Evolutionary conservation across 2,113 vertebrate genomes (phyloP), one percentile per base, ranked within the genome.

Genomic region (Austrofundulus limnaeus): DNA sequence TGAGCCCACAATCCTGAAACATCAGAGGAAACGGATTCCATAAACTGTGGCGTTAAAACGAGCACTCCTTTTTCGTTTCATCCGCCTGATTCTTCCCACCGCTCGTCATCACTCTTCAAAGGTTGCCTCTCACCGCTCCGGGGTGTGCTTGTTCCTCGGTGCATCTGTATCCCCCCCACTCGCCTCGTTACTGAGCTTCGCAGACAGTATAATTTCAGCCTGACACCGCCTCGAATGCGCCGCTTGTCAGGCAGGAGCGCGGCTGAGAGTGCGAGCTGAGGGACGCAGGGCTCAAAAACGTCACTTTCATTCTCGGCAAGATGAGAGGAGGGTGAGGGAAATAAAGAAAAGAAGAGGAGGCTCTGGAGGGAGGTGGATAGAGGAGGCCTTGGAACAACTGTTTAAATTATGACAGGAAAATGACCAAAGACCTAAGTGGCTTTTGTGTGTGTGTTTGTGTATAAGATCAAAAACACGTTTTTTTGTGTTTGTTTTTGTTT

Each of bases 161-260:
- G 66, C 48, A 45, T 67, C 76, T 82, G 72, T 75, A 83, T 86
- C 76, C 83, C 81, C n/a, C n/a, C n/a, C n/a, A n/a, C n/a, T 74
- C 73, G 84, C 78, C 86, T 90, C 73, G 71, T 91, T 90, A 91
- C 85, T 64, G 75, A 80, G 88, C 85, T 88, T 87, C 87, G 86
- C 81, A 88, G 85, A 89, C 87, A 80, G 86, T 86, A 88, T 87
- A 84, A 90, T 90, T 92, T 89, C 81, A 87, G 83, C 66, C 86
- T 87, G 88, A 89, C 89, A 88, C 75, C 15, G 80, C 78, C 89
- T 90, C 84, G 76, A 87, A 91, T 81, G 84, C 82, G 78, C 52
- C 63, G 69, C 88, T n/a, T 90, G 89, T 91, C 89, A 91, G 81
- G 81, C 72, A 68, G 61, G 52, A 77, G 77, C 45, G 56, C 69